Conservation (phyloP, 2,113 vertebrate genomes). For the Lethenteron camtschaticum region DNA sequence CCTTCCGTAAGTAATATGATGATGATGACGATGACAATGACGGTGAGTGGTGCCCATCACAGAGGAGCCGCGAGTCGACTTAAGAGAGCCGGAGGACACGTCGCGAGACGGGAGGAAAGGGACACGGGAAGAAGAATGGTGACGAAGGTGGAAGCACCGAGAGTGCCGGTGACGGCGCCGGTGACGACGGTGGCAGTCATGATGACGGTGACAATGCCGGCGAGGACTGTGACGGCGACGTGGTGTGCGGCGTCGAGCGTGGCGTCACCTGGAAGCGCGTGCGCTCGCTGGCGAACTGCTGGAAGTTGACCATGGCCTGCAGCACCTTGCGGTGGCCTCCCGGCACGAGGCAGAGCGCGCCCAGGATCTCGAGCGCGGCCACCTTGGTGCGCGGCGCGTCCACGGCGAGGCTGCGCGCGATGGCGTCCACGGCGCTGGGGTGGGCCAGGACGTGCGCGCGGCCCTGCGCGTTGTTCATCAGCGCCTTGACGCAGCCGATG, state of each 20-base stretch:
- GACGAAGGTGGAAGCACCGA: too few species aligned
- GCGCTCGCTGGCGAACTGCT: constrained; percentile 74
- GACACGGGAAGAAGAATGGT: too few species aligned
- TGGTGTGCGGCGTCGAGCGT: too few species aligned
- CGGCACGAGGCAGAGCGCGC: constrained; percentile 87
- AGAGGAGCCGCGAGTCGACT: too few species aligned
- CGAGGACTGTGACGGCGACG: neutral
- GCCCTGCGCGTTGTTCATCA: constrained; percentile 98
- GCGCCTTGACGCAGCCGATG: constrained; percentile 92
- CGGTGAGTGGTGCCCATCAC: too few species aligned
- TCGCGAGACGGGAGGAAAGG: too few species aligned
- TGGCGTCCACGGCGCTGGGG: constrained; percentile 83
- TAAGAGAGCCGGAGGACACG: too few species aligned
- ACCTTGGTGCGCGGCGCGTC: constrained; percentile 96
- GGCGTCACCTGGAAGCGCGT: constrained; percentile 77
- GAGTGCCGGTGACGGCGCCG: too few species aligned
- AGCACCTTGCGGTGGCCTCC: constrained; percentile 88
- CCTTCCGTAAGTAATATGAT: too few species aligned
- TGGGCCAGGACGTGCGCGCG: constrained; percentile 83
- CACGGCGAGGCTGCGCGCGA: constrained; percentile 87
- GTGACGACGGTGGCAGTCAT: neutral
- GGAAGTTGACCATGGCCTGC: constrained; percentile 92
- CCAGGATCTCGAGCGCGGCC: constrained; percentile 96
- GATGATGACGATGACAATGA: too few species aligned
- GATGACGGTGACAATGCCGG: neutral